Conservation (phyloP, 2,888 invertebrate species). For the Platycnemis pennipes region DNA sequence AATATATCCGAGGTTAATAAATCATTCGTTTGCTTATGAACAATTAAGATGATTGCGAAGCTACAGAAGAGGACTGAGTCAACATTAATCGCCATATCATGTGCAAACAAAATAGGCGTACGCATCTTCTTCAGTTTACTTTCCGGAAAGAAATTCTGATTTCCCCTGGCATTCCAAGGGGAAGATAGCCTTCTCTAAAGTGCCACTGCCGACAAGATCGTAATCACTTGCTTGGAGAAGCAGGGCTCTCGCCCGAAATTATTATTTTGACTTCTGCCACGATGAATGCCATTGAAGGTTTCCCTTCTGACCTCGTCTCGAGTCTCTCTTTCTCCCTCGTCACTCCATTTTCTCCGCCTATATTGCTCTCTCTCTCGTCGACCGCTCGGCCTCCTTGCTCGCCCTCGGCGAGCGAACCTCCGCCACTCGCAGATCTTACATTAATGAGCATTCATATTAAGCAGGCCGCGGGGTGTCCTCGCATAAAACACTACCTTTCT, state of each 20-base stretch:
- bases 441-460: slow-evolving; percentile 44
- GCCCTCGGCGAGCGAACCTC: background rate
- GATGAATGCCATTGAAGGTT: background rate
- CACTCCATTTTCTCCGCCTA: background rate
- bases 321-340: background rate
- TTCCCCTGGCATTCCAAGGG: background rate
- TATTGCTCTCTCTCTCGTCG: background rate
- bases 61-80: background rate
- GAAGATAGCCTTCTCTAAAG: background rate
- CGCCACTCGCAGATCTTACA: background rate
- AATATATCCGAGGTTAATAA: too few species aligned
- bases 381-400: background rate
- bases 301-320: background rate
- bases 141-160: background rate
- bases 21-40: background rate
- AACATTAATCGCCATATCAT: background rate
- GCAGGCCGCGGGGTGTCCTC: slow-evolving; percentile 14
- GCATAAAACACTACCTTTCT: background rate
- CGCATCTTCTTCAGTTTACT: background rate
- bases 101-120: background rate
- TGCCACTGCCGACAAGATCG: background rate
- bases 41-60: background rate
- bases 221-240: background rate
- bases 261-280: slow-evolving; percentile 1
- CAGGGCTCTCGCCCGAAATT: background rate